Evolutionary conservation across 2,888 invertebrate genomes (phyloP), one percentile per base, ranked within the genome.

Genomic region (Sinhomidia bicolor): DNA sequence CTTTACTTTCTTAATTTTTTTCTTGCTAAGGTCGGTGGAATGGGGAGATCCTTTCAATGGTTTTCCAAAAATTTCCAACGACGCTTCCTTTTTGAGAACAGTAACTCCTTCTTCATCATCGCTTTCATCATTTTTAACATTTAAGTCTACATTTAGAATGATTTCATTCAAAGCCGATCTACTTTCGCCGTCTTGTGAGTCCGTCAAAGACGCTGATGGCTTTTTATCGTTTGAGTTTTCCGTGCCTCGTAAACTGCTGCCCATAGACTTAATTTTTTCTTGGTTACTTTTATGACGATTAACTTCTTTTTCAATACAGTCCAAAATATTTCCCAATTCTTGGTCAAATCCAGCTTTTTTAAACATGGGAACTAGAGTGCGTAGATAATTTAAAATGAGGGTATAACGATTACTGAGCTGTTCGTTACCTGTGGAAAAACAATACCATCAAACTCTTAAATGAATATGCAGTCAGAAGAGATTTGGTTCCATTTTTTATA

Each of bases 111-210:
- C 87, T 5, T 83, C 84, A 36, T 89, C 88, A 71, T 83, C 78
- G 14, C 54, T 68, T 0, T 54, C 60, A 17, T 76, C 84, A 4
- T 26, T 17, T 74, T 83, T 80, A n/a, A 51, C 54, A 74, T 32
- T 57, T 0, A 88, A 51, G 36, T 68, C 78, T 7, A 88, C 65
- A 74, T 91, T 91, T 41, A 85, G 12, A n/a, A 88, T 10, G 3
- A 91, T 88, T 90, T 91, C 91, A 47, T 81, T 80, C n/a, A 91
- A 60, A 12, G 90, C 90, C 32, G 76, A 79, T 44, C 91, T 71
- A 12, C 14, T 85, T 51, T 44, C 82, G 20, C 5, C 65, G 44
- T 80, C 68, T 6, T 9, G 74, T 26, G 12, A 23, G n/a, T 79
- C 79, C 4, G 47, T 26, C 7, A 57, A 12, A 17, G 76, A 29